Evolutionary conservation across 2,113 vertebrate genomes (phyloP), one percentile per base, ranked within the genome.

Genomic region (Archilochus colubris): DNA sequence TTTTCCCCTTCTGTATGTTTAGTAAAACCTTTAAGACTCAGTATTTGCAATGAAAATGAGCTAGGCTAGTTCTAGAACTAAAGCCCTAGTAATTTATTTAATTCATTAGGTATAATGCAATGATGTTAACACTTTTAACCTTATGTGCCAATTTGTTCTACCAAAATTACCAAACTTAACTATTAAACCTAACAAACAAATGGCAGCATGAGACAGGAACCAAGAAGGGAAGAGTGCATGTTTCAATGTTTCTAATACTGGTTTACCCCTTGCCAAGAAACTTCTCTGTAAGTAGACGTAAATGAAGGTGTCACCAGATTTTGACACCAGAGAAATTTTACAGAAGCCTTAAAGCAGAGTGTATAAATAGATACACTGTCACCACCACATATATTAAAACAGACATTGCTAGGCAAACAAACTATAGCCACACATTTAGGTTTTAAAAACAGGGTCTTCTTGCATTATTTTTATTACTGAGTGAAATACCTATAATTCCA

Each of bases 401-500:
- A 77, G 31, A 36, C 16, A 74, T 10, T 33, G 7, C 15, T 76
- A 53, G 88, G 57, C 64, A 79, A 64, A 3, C 23, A 80, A 82
- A 70, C 4, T 61, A 59, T 63, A 92, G 38, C 5, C 14, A 72
- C 7, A 38, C 2, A 74, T 6, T 1, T 14, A 33, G 12, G 6
- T 57, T 88, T 92, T 82, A n/a, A 38, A 81, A 86, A 30, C 7
- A 53, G 16, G 3, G 14, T 38, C 0, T 40, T 54, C 4, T 53
- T 0, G 0, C 6, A 3, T 48, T 44, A 31, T 27, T 13, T 81
- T 64, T 67, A 91, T 48, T 15, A 46, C 10, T 77, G 33, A 91
- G 43, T 66, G 96, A 97, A 98, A 97, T 63, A 69, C 82, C 83
- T 93, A 75, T 69, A 58, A 64, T 93, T 97, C 95, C 30, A 81